These are phyloP conservation scores for Lithophane ornitopus DNA, from an alignment of 2,888 invertebrate genomes.

Conservation along the genomic window DNA sequence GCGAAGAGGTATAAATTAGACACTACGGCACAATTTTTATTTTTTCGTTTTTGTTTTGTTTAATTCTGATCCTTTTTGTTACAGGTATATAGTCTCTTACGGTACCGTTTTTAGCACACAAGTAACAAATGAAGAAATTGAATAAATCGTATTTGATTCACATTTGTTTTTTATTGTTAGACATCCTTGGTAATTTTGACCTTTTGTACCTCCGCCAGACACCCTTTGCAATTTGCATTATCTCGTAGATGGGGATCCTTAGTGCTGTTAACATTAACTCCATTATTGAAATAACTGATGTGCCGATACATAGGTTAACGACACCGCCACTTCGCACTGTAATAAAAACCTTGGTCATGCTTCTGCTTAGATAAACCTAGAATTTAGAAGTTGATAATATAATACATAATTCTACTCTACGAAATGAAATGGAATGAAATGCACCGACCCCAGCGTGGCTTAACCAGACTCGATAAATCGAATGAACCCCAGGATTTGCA, in stretches of 20 bases:
- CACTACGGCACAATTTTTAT: too few species aligned
- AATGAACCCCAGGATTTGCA: too few species aligned
- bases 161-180: constrained; percentile 63
- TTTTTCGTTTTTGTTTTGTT: background rate
- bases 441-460: too few species aligned
- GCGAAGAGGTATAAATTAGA: constrained; percentile 19
- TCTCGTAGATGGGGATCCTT: constrained; percentile 71
- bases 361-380: background rate
- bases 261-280: constrained; percentile 77
- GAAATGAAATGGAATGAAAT: too few species aligned
- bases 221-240: constrained; percentile 64
- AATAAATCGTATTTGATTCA: constrained; percentile 46
- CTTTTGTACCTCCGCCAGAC: constrained; percentile 62
- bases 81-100: constrained; percentile 26
- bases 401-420: background rate
- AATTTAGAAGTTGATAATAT: background rate
- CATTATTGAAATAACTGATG: constrained; percentile 83
- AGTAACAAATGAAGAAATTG: constrained; percentile 1
- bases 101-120: background rate
- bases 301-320: constrained; percentile 84
- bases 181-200: constrained; percentile 54
- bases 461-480: too few species aligned
- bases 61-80: constrained; percentile 23
- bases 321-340: constrained; percentile 85
- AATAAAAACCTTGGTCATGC: constrained; percentile 58